Conservation (phyloP, 2,113 vertebrate genomes). For the Penelope pileata region DNA sequence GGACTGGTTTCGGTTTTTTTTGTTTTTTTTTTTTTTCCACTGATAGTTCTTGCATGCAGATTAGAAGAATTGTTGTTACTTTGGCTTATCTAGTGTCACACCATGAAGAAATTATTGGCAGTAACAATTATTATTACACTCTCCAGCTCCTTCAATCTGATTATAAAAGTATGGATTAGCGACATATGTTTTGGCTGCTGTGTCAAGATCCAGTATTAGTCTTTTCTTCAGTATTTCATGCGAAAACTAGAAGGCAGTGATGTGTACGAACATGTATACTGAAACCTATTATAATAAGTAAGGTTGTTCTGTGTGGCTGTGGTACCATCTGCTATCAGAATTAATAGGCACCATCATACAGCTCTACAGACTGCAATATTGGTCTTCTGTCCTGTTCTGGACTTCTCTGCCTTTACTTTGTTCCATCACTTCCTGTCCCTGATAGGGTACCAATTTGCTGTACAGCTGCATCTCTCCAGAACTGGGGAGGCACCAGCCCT, state of each 20-base stretch:
- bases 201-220: neutral
- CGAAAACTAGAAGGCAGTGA: neutral
- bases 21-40: neutral
- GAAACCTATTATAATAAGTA: neutral
- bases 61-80: neutral
- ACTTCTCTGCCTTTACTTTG: neutral
- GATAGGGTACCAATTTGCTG: neutral
- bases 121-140: neutral
- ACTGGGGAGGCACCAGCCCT: neutral
- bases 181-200: neutral
- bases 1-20: neutral
- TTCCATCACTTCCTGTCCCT: neutral
- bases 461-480: neutral
- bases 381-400: neutral
- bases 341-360: neutral
- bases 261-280: neutral
- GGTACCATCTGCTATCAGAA: neutral
- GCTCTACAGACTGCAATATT: neutral
- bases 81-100: constrained; percentile 10
- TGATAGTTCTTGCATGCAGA: neutral
- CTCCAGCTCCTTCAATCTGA: neutral
- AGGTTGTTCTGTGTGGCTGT: neutral
- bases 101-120: neutral
- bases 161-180: neutral
- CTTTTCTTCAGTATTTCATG: neutral